These are phyloP conservation scores for Corapipo altera DNA, from an alignment of 2,113 vertebrate genomes.

Conservation along the genomic window DNA sequence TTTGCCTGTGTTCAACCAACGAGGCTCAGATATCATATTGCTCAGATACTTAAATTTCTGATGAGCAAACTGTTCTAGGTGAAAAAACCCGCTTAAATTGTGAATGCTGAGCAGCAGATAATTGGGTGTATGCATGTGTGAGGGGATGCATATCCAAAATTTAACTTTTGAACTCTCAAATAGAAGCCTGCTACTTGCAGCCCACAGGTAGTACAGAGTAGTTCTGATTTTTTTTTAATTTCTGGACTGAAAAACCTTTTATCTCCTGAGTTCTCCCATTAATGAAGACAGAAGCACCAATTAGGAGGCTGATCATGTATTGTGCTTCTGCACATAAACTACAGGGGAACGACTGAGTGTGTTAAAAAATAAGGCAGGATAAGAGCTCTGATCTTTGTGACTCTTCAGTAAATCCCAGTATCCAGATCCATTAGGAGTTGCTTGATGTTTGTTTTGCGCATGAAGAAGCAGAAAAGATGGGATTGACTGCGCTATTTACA, in stretches of 20 bases:
- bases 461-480: background rate
- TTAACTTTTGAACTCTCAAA: background rate
- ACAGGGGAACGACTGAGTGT: background rate
- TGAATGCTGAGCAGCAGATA: background rate
- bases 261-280: background rate
- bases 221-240: background rate
- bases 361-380: background rate
- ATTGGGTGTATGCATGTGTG: background rate
- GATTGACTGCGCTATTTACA: background rate
- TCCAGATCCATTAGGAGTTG: accelerated
- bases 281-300: background rate
- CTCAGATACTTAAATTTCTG: background rate
- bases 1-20: background rate
- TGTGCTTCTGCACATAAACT: background rate
- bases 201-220: background rate
- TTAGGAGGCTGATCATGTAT: background rate
- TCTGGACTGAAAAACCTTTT: background rate
- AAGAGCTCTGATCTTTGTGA: background rate
- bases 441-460: background rate
- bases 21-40: background rate
- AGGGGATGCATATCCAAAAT: background rate
- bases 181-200: background rate
- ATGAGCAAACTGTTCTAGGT: background rate
- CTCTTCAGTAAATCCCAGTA: background rate
- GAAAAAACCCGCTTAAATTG: background rate